Conservation (phyloP, 2,888 invertebrate species). For the Yponomeuta sedellus region DNA sequence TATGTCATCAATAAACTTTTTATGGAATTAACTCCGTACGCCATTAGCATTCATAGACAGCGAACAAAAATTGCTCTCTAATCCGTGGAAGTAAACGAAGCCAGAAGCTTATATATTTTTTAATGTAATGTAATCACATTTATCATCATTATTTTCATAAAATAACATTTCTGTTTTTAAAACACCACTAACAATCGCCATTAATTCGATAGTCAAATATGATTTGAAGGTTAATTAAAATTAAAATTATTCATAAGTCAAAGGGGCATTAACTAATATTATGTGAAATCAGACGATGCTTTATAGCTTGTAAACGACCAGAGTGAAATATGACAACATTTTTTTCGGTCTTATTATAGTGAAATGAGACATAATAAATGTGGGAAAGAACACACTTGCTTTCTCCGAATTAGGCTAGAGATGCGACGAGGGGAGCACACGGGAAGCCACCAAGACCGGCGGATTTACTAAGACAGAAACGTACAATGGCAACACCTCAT, state of each 20-base stretch:
- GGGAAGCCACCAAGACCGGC: not conserved
- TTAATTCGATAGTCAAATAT: conserved; percentile 3
- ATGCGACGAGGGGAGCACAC: not conserved
- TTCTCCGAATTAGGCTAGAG: not conserved
- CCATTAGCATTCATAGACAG: not conserved
- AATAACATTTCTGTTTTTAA: not conserved
- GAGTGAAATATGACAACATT: not conserved
- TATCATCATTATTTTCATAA: conserved; percentile 2
- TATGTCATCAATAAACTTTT: not conserved
- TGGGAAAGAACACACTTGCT: not conserved
- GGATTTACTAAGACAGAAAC: not conserved
- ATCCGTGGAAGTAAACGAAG: not conserved
- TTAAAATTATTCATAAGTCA: not conserved
- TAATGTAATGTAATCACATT: not conserved
- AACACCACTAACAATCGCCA: not conserved
- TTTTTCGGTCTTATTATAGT: not conserved
- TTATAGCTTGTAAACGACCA: not conserved
- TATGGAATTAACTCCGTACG: not conserved
- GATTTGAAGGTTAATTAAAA: conserved; percentile 3
- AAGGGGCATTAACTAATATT: conserved; percentile 1
- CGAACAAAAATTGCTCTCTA: not conserved
- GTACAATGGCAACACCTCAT: not conserved
- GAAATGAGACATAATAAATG: not conserved
- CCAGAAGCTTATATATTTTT: not conserved
- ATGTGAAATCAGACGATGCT: conserved; percentile 1